Conservation (phyloP, 1,140 invertebrate genomes). For the Nylanderia fulva region DNA sequence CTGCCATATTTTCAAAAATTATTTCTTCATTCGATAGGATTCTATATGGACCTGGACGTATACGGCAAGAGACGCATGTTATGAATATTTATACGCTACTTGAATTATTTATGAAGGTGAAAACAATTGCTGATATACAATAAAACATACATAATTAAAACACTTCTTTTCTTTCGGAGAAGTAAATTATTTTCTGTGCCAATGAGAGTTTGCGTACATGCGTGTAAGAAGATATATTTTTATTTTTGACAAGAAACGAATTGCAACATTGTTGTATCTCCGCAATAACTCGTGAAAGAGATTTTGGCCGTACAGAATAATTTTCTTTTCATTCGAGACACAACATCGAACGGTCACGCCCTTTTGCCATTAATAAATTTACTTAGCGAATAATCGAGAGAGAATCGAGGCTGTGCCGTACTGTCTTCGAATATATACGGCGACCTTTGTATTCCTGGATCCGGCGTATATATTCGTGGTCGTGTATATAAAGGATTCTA, state of each 20-base stretch:
- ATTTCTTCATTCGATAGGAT: conserved; percentile 40
- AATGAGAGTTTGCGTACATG: no score
- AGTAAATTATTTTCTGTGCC: neutral
- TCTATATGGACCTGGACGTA: neutral
- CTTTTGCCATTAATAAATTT: conserved; percentile 64
- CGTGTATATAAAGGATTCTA: conserved; percentile 48
- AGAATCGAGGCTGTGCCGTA: conserved; percentile 35
- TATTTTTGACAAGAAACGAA: neutral
- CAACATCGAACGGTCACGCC: conserved; percentile 22
- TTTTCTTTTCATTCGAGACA: conserved; percentile 23
- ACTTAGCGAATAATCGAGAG: conserved; percentile 58
- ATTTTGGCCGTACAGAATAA: conserved; percentile 7
- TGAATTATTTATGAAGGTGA: conserved; percentile 38
- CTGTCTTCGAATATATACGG: conserved; percentile 58
- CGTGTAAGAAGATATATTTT: neutral
- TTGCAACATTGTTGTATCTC: neutral
- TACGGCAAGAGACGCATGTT: neutral
- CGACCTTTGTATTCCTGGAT: conserved; percentile 59
- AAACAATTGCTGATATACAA: neutral
- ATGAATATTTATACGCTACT: conserved; percentile 34
- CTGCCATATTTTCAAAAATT: conserved; percentile 44
- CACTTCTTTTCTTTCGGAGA: neutral
- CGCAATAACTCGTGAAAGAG: neutral
- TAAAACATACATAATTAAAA: neutral
- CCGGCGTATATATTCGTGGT: conserved; percentile 45